Evolutionary conservation across 2,113 vertebrate species (phyloP).

Genomic region (Nannospalax galili): DNA sequence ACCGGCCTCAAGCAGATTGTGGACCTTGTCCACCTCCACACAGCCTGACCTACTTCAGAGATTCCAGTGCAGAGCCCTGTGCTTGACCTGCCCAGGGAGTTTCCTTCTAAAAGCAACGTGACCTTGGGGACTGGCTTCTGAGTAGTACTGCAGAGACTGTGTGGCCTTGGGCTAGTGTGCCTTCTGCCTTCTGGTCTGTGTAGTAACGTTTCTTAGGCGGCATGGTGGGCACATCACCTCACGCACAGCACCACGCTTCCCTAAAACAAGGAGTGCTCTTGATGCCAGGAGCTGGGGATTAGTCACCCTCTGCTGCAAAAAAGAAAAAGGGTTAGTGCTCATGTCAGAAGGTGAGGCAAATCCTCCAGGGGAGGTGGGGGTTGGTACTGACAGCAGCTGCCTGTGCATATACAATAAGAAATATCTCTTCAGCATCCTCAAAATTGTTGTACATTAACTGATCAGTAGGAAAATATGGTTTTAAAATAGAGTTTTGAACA

Average conservation of each 20-base stretch:
- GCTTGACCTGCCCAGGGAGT: fast-evolving
- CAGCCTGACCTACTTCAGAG: fast-evolving
- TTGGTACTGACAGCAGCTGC: fast-evolving
- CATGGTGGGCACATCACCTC: fast-evolving
- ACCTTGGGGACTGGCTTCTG: too few relatives aligned
- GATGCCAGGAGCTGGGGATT: background rate
- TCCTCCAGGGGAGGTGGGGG: background rate
- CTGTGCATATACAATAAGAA: too few relatives aligned
- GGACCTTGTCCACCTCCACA: fast-evolving
- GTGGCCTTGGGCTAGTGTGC: fast-evolving
- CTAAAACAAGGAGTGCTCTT: background rate
- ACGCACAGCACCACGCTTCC: background rate
- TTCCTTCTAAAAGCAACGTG: fast-evolving
- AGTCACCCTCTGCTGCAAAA: background rate
- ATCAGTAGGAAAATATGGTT: background rate
- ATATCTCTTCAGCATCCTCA: too few relatives aligned
- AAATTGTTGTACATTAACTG: background rate
- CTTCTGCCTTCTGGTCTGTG: fast-evolving
- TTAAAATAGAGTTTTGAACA: background rate
- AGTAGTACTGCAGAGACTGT: fast-evolving
- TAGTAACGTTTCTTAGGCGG: too few relatives aligned
- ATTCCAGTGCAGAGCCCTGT: fast-evolving
- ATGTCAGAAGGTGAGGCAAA: background rate
- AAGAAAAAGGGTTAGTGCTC: background rate
- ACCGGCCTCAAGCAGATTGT: background rate